Percentiles rank a stretch among this genome's conserved stretches.
Conservation (phyloP, 2,888 invertebrate genomes). For the Norana najaformis region DNA sequence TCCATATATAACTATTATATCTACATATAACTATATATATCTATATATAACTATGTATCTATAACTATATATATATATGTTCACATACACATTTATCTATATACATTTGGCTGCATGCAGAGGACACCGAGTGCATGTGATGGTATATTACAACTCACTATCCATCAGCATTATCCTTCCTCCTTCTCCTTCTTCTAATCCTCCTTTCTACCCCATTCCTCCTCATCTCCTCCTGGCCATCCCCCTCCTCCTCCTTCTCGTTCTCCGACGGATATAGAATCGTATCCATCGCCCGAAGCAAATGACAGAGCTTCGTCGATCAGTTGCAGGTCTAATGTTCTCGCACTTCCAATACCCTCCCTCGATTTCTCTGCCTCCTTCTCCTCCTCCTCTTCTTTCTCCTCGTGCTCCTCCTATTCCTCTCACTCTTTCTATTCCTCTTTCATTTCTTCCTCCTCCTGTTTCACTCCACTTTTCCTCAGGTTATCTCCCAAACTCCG, state of each 20-base stretch:
- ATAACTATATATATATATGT: neutral
- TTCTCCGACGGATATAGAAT: neutral
- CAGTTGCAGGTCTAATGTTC: neutral
- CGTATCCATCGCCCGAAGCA: neutral
- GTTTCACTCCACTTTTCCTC: neutral
- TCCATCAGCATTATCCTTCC: too few relatives aligned
- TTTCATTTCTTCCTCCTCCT: neutral
- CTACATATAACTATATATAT: neutral
- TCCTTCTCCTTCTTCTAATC: too few relatives aligned
- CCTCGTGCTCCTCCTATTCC: neutral
- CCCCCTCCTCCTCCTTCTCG: too few relatives aligned
- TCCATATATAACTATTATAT: too few relatives aligned
- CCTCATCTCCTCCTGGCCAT: too few relatives aligned
- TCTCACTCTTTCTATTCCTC: neutral
- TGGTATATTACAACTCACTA: too few relatives aligned
- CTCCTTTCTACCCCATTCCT: too few relatives aligned
- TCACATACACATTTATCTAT: neutral
- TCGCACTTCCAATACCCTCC: neutral
- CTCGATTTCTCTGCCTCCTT: neutral
- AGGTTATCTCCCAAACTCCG: too few relatives aligned
- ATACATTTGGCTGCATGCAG: neutral
- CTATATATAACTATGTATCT: neutral
- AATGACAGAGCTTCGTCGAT: neutral
- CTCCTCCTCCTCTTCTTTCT: neutral
- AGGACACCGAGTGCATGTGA: too few relatives aligned